Evolutionary conservation across 1,140 invertebrate genomes (phyloP), one percentile per base, ranked within the genome.

Genomic region (Venturia canescens): DNA sequence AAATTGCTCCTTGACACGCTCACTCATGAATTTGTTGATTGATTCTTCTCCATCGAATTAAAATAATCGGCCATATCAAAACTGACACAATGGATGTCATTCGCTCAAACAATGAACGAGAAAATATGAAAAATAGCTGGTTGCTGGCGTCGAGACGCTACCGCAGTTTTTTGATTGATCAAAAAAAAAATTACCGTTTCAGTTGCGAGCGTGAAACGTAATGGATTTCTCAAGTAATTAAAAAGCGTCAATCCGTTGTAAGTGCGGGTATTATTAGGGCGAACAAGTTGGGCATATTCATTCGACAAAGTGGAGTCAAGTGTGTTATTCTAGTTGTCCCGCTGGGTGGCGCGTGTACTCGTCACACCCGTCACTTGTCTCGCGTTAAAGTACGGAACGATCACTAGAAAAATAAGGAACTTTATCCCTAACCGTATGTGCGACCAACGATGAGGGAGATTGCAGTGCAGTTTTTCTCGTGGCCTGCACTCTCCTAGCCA

Each of bases 271-370:
- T 18, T 53, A 53, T n/a, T 53, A 44, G 18, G 50, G n/a, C n/a
- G 50, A 53, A 53, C 18, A 53, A 53, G 7, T 11, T 53, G 1
- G 18, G 11, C 50, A 50, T 48, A 53, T 78, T 81, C 80, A 81
- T 81, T 77, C 67, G 53, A 81, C 81, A 85, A 87, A 87, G 86
- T 86, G 84, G 87, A 89, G 88, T 90, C 88, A 89, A 90, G 88
- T 89, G 89, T 89, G 50, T 53, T 53, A 53, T 87, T 74, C 82
- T 86, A 83, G 84, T 85, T 53, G 50, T 84, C 84, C 85, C 82
- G 81, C 79, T 48, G 48, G 53, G 80, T 82, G 69, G 48, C 71
- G 71, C 71, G 71, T 74, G 71, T 21, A n/a, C 69, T 44, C 0
- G 34, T 38, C 69, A 48, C 29, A 26, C 38, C 67, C 27, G 31